Base-by-base conservation (phyloP, 2,113 vertebrate genomes). In the Anser brachyrhynchus region DNA sequence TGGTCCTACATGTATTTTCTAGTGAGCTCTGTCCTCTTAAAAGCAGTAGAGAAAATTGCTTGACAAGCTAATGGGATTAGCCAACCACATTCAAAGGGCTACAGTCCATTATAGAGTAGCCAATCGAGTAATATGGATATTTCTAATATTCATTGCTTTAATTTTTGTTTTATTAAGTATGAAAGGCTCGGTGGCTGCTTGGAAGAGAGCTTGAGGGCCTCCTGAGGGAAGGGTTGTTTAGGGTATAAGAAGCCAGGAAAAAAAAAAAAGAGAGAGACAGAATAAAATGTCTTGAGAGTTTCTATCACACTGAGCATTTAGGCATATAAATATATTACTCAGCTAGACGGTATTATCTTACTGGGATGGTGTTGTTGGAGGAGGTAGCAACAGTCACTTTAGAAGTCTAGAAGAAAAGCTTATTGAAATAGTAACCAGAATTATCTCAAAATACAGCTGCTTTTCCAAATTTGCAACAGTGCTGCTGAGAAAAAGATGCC, bases 101-200 rank as follows among this genome's bases (percentile, higher is more conserved):
- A 57, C 83, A 69, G 88, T 81, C 61, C 39, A 46, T 94, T 84
- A 8, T 35, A 69, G 88, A 90, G 61, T 51, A 84, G 74, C 88
- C 94, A 92, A 90, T 96, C 15, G 29, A 90, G 92, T 84, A 90
- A 96, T 90, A 88, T 86, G 76, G 61, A 72, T 93, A 87, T 93
- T 96, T 96, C 85, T 97, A 94, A 96, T 95, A 96, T 81, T 97
- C 64, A 93, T 88, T 91, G 75, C 94, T 96, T 96, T 94, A 96
- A 97, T 96, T 96, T 93, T 86, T 90, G 55, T 96, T 97, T 96
- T 95, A 80, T 83, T 90, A 84, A 90, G 39, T 89, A 75, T 86
- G 88, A 92, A 96, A 94, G 58, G 46, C 57, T 93, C 57, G 26
- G 33, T 72, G 61, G 33, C 73, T 94, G 26, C 76, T 89, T 86